Evolutionary conservation across 2,888 invertebrate genomes (phyloP).

Genomic region (Apodemia mormo): DNA sequence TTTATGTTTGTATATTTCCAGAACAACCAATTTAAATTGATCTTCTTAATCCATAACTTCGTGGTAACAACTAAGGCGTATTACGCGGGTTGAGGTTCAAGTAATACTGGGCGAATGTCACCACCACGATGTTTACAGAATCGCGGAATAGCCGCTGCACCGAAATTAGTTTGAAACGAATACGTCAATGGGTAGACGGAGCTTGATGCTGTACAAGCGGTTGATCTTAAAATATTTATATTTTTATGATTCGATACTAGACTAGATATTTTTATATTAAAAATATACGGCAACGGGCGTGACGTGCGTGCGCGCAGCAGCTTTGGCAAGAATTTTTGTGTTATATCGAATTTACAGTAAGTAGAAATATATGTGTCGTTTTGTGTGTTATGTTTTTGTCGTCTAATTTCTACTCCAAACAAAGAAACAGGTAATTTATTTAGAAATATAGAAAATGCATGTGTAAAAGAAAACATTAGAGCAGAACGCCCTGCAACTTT

Average conservation of each 20-base stretch:
- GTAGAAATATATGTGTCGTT: constrained; percentile 37
- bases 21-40: constrained; percentile 51
- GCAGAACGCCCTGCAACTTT: too few species aligned
- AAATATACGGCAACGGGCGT: constrained; percentile 60
- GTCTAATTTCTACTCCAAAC: constrained; percentile 7
- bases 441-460: neutral
- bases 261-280: constrained; percentile 69
- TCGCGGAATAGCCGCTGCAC: constrained; percentile 78
- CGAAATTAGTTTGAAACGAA: constrained; percentile 79
- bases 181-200: constrained; percentile 77
- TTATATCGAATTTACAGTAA: constrained; percentile 39
- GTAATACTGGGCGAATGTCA: constrained; percentile 55
- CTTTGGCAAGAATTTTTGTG: constrained; percentile 38
- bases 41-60: constrained; percentile 48
- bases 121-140: constrained; percentile 76
- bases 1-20: constrained; percentile 48
- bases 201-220: constrained; percentile 60
- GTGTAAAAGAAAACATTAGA: too few species aligned
- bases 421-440: constrained; percentile 11
- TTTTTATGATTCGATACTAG: constrained; percentile 73
- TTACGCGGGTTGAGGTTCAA: constrained; percentile 49
- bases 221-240: constrained; percentile 68
- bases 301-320: constrained; percentile 55
- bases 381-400: constrained; percentile 27
- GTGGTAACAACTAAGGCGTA: constrained; percentile 43